Conservation (phyloP, 2,888 invertebrate species). For the Furcula furcula region DNA sequence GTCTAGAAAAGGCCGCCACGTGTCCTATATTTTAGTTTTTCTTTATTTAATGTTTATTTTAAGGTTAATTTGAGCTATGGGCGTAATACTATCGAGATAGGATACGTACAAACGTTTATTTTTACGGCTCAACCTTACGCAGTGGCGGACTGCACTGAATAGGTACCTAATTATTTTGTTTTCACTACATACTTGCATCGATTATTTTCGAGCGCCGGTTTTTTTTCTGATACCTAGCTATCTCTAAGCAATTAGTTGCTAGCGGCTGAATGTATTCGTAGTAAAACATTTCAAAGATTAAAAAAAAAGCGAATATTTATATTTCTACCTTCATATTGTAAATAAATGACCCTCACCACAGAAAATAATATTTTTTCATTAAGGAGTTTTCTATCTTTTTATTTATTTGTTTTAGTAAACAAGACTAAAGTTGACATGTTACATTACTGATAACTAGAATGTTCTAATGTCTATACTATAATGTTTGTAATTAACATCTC, state of each 20-base stretch:
- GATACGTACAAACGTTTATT: slow-evolving; percentile 6
- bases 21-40: slow-evolving; percentile 68
- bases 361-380: too few species aligned
- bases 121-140: slow-evolving; percentile 5
- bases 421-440: too few species aligned
- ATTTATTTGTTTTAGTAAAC: too few species aligned
- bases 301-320: too few species aligned
- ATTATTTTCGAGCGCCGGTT: slow-evolving; percentile 51
- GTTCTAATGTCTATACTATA: neutral
- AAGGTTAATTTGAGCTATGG: slow-evolving; percentile 13
- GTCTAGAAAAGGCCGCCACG: slow-evolving; percentile 73
- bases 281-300: too few species aligned
- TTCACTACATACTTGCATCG: slow-evolving; percentile 54
- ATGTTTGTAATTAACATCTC: neutral
- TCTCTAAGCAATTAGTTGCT: too few species aligned
- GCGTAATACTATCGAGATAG: slow-evolving; percentile 6
- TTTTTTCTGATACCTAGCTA: slow-evolving; percentile 2
- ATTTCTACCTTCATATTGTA: neutral
- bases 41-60: slow-evolving; percentile 31
- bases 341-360: too few species aligned
- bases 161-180: slow-evolving; percentile 42
- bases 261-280: too few species aligned
- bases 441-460: neutral
- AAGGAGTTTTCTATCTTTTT: too few species aligned
- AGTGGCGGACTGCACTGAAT: slow-evolving; percentile 10